Percentiles rank a stretch among this genome's conserved stretches.
Evolutionary conservation across 2,888 invertebrate species (phyloP).

Genomic region (Apamea sordens): DNA sequence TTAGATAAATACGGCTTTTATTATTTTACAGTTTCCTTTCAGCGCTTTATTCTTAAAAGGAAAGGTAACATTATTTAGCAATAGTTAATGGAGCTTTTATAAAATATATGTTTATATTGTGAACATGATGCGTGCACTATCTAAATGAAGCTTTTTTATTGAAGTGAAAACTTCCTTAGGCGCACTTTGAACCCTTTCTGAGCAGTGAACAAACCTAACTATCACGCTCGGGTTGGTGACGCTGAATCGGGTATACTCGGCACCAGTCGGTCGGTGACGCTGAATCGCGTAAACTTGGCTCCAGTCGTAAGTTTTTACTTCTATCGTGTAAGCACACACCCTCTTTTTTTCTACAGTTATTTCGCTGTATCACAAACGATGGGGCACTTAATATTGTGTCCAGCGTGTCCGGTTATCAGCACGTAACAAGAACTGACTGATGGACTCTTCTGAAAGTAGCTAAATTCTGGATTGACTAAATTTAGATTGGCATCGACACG

Average conservation of each 20-base stretch:
- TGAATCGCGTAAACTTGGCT: no score
- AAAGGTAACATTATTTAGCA: background rate
- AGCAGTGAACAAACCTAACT: no score
- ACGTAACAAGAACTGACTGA: background rate
- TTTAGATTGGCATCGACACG: background rate
- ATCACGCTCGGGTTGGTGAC: no score
- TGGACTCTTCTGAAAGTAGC: background rate
- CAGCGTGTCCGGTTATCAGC: background rate
- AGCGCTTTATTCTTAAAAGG: slow-evolving; percentile 1
- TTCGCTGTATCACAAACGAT: background rate
- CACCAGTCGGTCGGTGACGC: no score
- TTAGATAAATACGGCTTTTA: slow-evolving; percentile 25
- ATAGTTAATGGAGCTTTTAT: background rate
- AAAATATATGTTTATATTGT: background rate
- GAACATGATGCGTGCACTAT: background rate
- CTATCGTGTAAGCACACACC: no score
- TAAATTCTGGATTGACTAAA: background rate
- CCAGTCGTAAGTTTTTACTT: no score
- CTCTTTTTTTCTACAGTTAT: no score
- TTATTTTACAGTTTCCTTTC: slow-evolving; percentile 39
- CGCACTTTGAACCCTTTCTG: no score
- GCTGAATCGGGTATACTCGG: no score
- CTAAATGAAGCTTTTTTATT: no score
- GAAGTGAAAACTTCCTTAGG: no score
- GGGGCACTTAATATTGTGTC: background rate